These are phyloP conservation scores for Morinoia aosen DNA, from an alignment of 2,888 invertebrate species.

Conservation along the genomic window DNA sequence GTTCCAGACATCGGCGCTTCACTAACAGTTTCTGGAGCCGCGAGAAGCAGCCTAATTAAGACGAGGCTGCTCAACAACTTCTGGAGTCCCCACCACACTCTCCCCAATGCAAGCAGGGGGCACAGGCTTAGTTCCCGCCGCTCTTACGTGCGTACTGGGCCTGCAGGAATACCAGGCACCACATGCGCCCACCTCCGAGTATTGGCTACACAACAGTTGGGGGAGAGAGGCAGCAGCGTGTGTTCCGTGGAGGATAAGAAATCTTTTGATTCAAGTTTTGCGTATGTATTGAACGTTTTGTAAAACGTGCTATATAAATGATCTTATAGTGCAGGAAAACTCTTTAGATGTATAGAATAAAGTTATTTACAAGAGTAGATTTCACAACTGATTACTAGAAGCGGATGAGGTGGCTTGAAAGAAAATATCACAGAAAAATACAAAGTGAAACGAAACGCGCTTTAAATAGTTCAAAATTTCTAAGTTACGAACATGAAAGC, in stretches of 20 bases:
- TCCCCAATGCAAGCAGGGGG: not conserved
- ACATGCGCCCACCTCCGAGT: not conserved
- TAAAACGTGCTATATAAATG: not conserved
- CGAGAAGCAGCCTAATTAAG: conserved; percentile 45
- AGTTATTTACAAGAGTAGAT: not conserved
- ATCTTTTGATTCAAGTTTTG: no score
- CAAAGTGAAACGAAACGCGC: not conserved
- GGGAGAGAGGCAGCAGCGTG: not conserved
- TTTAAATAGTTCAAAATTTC: not conserved
- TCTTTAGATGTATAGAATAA: not conserved
- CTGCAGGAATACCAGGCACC: not conserved
- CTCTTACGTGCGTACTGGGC: not conserved
- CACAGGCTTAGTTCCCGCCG: not conserved
- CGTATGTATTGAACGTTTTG: not conserved
- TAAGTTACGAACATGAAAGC: not conserved
- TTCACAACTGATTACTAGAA: not conserved
- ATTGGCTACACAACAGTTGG: not conserved
- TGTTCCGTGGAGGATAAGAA: not conserved
- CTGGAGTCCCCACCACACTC: not conserved
- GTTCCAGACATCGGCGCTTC: conserved; percentile 46
- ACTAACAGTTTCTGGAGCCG: conserved; percentile 47
- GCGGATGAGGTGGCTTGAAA: not conserved
- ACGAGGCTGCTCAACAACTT: conserved; percentile 29
- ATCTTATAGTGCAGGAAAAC: not conserved
- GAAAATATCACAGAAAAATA: not conserved